phyloP scores from a whole-genome alignment of 2,888 invertebrate species.

The Halictus quadricinctus region DNA sequence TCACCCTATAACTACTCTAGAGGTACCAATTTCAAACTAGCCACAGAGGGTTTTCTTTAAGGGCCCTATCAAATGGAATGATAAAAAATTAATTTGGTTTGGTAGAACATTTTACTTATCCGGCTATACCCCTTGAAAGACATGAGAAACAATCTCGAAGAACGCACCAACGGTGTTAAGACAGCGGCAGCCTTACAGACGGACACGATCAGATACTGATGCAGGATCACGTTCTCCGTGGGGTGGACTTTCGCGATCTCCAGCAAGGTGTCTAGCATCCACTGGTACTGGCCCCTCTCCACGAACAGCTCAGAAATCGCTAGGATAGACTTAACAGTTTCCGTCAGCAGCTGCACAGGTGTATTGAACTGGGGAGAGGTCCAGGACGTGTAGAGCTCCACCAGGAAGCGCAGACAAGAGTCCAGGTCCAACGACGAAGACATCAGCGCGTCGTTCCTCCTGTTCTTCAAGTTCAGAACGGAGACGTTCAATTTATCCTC shows the following conservation, averaged over 20 bases:
- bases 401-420: conserved; percentile 95
- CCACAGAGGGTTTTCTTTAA: too few species aligned
- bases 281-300: conserved; percentile 89
- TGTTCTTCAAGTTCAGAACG: conserved; percentile 77
- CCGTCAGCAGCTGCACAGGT: conserved; percentile 83
- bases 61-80: not conserved
- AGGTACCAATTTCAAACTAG: too few species aligned
- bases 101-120: not conserved
- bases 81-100: not conserved
- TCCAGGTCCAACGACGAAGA: conserved; percentile 88
- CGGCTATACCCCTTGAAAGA: not conserved
- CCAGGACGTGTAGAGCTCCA: conserved; percentile 94
- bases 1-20: too few species aligned
- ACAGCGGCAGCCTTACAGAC: conserved; percentile 88
- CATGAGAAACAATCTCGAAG: not conserved
- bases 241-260: conserved; percentile 87
- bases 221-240: conserved; percentile 90
- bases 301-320: conserved; percentile 90
- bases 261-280: conserved; percentile 89
- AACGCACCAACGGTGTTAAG: conserved; percentile 84
- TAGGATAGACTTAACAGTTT: conserved; percentile 87
- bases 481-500: conserved; percentile 78
- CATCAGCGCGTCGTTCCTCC: conserved; percentile 80
- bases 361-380: conserved; percentile 84
- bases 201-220: conserved; percentile 88